Base-by-base conservation (phyloP, 2,888 invertebrate genomes). In the Nesidiocoris tenuis region DNA sequence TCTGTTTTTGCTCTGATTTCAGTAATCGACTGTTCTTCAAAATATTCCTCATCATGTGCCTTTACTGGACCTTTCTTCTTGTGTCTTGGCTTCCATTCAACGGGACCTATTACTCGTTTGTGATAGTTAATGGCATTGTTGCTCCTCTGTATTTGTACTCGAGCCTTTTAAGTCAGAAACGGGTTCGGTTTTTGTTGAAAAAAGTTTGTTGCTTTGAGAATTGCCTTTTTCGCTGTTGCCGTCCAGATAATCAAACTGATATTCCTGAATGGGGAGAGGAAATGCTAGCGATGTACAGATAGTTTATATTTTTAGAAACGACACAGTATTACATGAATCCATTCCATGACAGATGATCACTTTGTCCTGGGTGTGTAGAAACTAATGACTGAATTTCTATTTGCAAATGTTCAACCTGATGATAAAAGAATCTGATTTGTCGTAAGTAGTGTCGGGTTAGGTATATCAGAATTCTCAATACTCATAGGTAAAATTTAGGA, bases 21-120 rank as follows among this genome's bases (percentile, higher is more conserved):
- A 92, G 93, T 84, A 94, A 93, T 81, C 88, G 91, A 79, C 89
- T 93, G 87, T 94, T 92, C 82, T 85, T 92, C 12, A 86, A 92
- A 81, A 84, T 94, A 80, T 89, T 91, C 80, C 83, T 90, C 56
- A 88, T 91, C 80, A 91, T 94, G 91, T 88, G 90, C 25, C 84
- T 88, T 77, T 87, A 90, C 5, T 93, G 93, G 93, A 82, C 93
- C 9, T 93, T 93, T 80, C 86, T 93, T 16, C 84, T 93, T 63
- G 83, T 94, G 23, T 92, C 94, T 0, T 91, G 91, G 88, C 84
- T 92, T 12, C 88, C 90, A 78, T 90, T 88, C 80, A 90, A 92
- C 77, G 90, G 89, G 1, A 84, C 94, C 21, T 83, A 91, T 16
- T 93, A 93, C 83, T 88, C 89, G 76, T 89, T 93, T 82, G 90